Percentiles rank a stretch among this genome's conserved stretches.
These are phyloP conservation scores for Trissolcus basalis DNA, from an alignment of 1,140 invertebrate species.

Conservation along the genomic window DNA sequence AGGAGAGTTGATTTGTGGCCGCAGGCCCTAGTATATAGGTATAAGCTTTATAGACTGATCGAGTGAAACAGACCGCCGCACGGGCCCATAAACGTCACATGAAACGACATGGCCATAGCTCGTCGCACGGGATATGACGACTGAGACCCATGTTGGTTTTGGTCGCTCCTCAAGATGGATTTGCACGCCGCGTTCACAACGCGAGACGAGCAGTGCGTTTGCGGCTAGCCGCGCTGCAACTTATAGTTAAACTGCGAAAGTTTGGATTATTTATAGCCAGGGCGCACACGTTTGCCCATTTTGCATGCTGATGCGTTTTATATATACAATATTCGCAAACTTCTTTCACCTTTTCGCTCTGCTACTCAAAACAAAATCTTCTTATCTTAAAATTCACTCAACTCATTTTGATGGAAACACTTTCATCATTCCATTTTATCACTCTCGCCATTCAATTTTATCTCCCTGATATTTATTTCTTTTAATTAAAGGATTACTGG, in stretches of 20 bases:
- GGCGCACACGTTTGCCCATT: constrained; percentile 30
- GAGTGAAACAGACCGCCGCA: constrained; percentile 56
- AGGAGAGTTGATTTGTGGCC: constrained; percentile 70
- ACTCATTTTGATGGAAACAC: too few species aligned
- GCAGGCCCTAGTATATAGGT: constrained; percentile 52
- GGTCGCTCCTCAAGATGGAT: constrained; percentile 36
- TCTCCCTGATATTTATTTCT: too few species aligned
- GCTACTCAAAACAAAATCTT: too few species aligned
- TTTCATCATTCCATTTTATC: too few species aligned
- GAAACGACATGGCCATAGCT: constrained; percentile 31
- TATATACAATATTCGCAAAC: constrained; percentile 17
- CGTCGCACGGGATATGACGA: constrained; percentile 29
- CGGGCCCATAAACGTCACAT: constrained; percentile 68
- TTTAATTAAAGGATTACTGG: too few species aligned
- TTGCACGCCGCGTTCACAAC: constrained; percentile 34
- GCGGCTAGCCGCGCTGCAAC: constrained; percentile 53
- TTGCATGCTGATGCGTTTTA: constrained; percentile 11
- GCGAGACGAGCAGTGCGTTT: constrained; percentile 37
- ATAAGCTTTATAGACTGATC: constrained; percentile 72
- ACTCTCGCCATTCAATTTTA: too few species aligned
- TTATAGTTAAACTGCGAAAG: constrained; percentile 55
- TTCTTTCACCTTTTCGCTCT: too few species aligned
- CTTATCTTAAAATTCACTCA: too few species aligned
- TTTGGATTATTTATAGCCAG: constrained; percentile 51
- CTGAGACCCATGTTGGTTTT: constrained; percentile 52